These are phyloP conservation scores for Cheumatopsyche charites DNA, from an alignment of 1,140 invertebrate species.

Conservation along the genomic window DNA sequence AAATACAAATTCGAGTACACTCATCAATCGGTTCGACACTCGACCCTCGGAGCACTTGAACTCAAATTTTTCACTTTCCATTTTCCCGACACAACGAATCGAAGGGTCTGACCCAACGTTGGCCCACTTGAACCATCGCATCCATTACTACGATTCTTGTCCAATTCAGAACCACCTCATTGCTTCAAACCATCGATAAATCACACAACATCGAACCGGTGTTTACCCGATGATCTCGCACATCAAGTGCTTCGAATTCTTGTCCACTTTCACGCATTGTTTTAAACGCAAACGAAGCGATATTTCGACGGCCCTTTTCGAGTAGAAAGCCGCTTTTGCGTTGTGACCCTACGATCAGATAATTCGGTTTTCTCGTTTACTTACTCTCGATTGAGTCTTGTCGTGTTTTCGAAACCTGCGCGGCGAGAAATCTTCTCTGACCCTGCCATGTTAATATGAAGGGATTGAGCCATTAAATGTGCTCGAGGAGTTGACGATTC, in stretches of 20 bases:
- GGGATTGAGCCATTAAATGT: conserved; percentile 5
- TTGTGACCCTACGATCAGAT: conserved; percentile 31
- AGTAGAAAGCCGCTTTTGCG: conserved; percentile 27
- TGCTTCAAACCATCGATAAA: conserved; percentile 1
- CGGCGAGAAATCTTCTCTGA: conserved; percentile 3
- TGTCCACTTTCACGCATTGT: conserved; percentile 12
- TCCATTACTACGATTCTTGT: conserved; percentile 1
- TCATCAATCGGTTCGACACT: too few species aligned
- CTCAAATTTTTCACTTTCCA: too few species aligned
- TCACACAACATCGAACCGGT: neutral
- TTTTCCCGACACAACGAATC: too few species aligned
- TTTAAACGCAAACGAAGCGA: too few species aligned
- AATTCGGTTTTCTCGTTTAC: conserved; percentile 19
- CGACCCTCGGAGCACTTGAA: too few species aligned
- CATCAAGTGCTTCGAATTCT: conserved; percentile 9
- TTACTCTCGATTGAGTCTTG: neutral
- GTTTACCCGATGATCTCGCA: neutral
- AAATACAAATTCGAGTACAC: too few species aligned
- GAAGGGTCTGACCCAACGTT: neutral
- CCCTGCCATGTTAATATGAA: neutral
- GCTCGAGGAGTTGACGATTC: too few species aligned
- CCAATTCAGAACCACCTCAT: neutral
- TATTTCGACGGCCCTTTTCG: conserved; percentile 3
- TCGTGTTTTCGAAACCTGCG: neutral
- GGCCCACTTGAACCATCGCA: neutral